Evolutionary conservation across 1,140 invertebrate genomes (phyloP), one percentile per base, ranked within the genome.

Genomic region (Centruroides sculpturatus): DNA sequence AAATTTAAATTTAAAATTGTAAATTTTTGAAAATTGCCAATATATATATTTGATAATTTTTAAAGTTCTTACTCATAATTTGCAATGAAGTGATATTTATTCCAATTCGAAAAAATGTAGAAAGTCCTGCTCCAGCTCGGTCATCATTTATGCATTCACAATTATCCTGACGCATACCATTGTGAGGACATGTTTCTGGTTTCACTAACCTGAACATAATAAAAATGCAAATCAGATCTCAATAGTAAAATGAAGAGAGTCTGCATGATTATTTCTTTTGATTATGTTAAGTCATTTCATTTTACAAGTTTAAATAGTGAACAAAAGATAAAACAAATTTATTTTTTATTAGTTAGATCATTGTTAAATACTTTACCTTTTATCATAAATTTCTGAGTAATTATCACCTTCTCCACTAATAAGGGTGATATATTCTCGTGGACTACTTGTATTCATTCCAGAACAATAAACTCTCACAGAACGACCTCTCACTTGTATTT

Each of bases 371-470:
- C 8, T 41, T 41, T 69, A 85, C 83, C 81, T 80, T 72, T 81
- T 80, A 51, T 79, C 77, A 68, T 85, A 87, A 55, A 85, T 77
- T 74, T 87, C 84, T 3, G 85, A 79, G 69, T 78, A 87, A 71
- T 87, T 89, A 13, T 82, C 78, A 6, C 72, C 69, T 53, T 79
- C 75, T 35, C 77, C 78, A 23, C 75, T 71, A 35, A 79, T 76
- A 48, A 91, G 73, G 3, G 79, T 83, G 2, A 92, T 71, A 69
- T 84, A 92, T 71, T 92, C 88, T 58, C 75, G 73, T 0, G 87
- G 86, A 34, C 77, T 70, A 0, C 69, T 64, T 3, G 79, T 79
- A 53, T 76, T 77, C 86, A 90, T 90, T 55, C 78, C 77, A 60
- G 85, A 79, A 70, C 89, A 92, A 69, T 86, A 90, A 64, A 75